Conservation (phyloP, 1,140 invertebrate genomes). For the Drosophila busckii region DNA sequence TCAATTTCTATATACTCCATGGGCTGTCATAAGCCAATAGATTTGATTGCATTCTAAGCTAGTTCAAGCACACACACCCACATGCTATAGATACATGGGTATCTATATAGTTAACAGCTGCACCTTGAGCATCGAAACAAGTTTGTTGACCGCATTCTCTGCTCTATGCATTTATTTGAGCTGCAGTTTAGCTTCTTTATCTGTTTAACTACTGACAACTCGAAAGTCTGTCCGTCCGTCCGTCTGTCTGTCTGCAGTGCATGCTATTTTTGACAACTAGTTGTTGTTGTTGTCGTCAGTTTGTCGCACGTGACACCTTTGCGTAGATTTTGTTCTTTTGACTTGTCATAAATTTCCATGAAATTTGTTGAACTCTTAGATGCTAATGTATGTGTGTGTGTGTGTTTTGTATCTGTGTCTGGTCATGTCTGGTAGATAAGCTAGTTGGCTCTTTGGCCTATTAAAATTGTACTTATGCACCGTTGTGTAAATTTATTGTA, state of each 20-base stretch:
- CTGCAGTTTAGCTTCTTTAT: slow-evolving; percentile 61
- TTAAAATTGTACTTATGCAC: too few relatives aligned
- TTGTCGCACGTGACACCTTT: slow-evolving; percentile 73
- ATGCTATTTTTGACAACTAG: slow-evolving; percentile 1
- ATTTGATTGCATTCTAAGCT: too few relatives aligned
- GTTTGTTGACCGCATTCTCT: slow-evolving; percentile 71
- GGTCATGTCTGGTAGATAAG: too few relatives aligned
- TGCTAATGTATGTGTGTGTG: slow-evolving; percentile 58
- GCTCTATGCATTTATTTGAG: slow-evolving; percentile 23
- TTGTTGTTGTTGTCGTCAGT: slow-evolving; percentile 18
- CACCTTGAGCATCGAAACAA: slow-evolving; percentile 48
- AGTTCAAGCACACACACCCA: slow-evolving; percentile 1
- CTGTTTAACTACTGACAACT: slow-evolving; percentile 26
- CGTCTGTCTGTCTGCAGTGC: background rate
- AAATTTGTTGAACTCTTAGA: slow-evolving; percentile 59
- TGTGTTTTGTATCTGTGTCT: too few relatives aligned
- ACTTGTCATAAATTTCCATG: slow-evolving; percentile 70
- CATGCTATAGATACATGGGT: background rate
- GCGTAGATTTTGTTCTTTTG: slow-evolving; percentile 31
- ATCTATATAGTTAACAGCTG: too few relatives aligned
- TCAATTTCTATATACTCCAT: too few relatives aligned
- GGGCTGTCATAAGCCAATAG: too few relatives aligned
- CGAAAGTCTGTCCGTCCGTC: slow-evolving; percentile 5
- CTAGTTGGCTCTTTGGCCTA: too few relatives aligned
- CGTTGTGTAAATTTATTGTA: too few relatives aligned